phyloP scores from a whole-genome alignment of 2,113 vertebrate genomes.

The Andinoacara biseriatus region DNA sequence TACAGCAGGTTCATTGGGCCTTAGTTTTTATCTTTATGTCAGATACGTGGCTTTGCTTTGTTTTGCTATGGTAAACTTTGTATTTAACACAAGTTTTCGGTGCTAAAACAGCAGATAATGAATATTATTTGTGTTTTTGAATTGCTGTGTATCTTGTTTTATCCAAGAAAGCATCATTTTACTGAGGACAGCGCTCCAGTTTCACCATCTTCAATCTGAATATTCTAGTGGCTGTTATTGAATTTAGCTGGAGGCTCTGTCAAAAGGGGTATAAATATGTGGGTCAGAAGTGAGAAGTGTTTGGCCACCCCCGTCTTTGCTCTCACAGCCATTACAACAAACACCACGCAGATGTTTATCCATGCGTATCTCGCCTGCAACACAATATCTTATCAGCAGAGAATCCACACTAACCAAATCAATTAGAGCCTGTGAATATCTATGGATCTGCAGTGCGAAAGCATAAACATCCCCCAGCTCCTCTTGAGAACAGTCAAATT shows the following conservation, averaged over 20 bases:
- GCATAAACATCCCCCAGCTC: conserved; percentile 78
- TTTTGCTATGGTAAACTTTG: neutral
- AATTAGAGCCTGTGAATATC: conserved; percentile 83
- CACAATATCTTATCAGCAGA: conserved; percentile 82
- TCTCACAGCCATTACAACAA: conserved; percentile 62
- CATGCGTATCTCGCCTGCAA: conserved; percentile 74
- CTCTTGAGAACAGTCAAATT: conserved; percentile 83
- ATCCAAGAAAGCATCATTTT: neutral
- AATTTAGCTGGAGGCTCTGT: conserved; percentile 56
- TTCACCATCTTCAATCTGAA: conserved; percentile 39
- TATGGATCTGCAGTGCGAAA: conserved; percentile 76
- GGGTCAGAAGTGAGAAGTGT: conserved; percentile 63
- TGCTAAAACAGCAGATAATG: too few relatives aligned
- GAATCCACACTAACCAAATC: conserved; percentile 81
- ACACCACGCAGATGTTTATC: conserved; percentile 67
- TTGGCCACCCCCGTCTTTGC: conserved; percentile 38
- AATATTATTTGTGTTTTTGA: neutral
- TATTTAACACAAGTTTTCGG: neutral
- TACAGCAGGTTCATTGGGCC: conserved; percentile 36
- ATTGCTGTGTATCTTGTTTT: neutral
- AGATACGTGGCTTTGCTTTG: conserved; percentile 28
- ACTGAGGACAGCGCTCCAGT: neutral
- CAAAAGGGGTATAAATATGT: conserved; percentile 70
- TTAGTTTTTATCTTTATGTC: conserved; percentile 64
- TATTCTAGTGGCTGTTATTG: conserved; percentile 49